Conservation (phyloP, 1,140 invertebrate species). For the Ditylenchus dipsaci region DNA sequence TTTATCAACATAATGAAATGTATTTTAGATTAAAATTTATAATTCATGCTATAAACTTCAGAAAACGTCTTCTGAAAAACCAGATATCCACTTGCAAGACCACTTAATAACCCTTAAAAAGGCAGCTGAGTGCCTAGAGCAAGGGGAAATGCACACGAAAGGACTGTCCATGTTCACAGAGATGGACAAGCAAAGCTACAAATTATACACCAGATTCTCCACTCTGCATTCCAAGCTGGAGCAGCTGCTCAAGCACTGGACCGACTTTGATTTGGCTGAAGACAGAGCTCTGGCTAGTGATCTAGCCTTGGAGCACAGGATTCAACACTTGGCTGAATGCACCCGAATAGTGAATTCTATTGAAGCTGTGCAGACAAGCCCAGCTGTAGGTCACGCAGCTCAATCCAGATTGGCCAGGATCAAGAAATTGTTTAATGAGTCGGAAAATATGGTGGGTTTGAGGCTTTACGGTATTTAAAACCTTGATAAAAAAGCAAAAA, state of each 20-base stretch:
- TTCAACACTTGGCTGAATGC: neutral
- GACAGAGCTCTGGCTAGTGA: neutral
- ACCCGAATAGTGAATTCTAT: neutral
- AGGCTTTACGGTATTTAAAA: neutral
- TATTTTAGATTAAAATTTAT: no score
- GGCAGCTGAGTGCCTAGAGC: neutral
- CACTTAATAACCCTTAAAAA: neutral
- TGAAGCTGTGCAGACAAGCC: neutral
- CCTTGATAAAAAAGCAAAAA: no score
- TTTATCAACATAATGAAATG: no score
- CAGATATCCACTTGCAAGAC: neutral
- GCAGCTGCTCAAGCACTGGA: constrained; percentile 3
- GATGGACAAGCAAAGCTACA: neutral
- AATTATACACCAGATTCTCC: neutral
- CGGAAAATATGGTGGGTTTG: neutral
- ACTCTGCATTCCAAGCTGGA: neutral
- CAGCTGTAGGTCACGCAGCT: neutral
- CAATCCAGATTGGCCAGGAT: neutral
- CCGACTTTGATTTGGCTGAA: constrained; percentile 1
- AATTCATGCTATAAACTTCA: neutral
- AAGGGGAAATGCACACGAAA: neutral
- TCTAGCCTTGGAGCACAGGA: neutral
- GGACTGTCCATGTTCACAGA: neutral
- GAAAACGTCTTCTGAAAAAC: neutral
- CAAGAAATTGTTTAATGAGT: neutral